Base-by-base conservation (phyloP, 2,888 invertebrate species). In the Himalopsyche kuldschensis region DNA sequence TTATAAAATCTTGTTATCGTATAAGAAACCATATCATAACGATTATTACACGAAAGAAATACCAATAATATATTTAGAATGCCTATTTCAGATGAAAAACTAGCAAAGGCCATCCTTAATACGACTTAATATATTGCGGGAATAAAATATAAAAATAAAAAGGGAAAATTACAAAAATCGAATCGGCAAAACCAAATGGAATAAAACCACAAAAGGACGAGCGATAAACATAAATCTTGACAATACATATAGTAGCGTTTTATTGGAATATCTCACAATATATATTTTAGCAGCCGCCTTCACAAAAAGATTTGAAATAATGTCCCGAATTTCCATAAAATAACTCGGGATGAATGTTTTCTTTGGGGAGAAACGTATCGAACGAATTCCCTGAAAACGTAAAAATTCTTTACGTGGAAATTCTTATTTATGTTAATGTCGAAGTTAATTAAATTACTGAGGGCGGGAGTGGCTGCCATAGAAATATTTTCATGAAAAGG, bases 381-480 rank as follows among this genome's bases (percentile, higher is more conserved):
- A 24, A 55, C 20, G 20, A 55, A 24, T 55, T 55, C 55, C 20
- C 20, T 55, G 55, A 55, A 55, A 55, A 55, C 20, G 55, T n/a
- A 55, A 55, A 55, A 55, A 55, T 55, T 55, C 55, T 55, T 24
- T 55, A 55, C 55, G 55, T 55, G 47, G 10, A 76, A 48, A 81
- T 81, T 81, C 81, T 81, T 81, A 75, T 81, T 81, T 81, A 81
- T 81, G 81, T 46, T 76, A 76, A 81, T 81, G 81, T 81, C 32
- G 10, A 46, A 47, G 81, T 48, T 81, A 81, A 81, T 81, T 81
- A 47, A 81, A 81, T 81, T 47, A 24, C 75, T 32, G 75, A 76
- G 79, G 35, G 69, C 46, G 75, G 31, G 41, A 46, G n/a, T 69
- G 46, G 80, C 35, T 69, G 46, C 35, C 48, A 55, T 55, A 55